Base-by-base conservation (phyloP, 2,113 vertebrate species). In the Lutjanus erythropterus region DNA sequence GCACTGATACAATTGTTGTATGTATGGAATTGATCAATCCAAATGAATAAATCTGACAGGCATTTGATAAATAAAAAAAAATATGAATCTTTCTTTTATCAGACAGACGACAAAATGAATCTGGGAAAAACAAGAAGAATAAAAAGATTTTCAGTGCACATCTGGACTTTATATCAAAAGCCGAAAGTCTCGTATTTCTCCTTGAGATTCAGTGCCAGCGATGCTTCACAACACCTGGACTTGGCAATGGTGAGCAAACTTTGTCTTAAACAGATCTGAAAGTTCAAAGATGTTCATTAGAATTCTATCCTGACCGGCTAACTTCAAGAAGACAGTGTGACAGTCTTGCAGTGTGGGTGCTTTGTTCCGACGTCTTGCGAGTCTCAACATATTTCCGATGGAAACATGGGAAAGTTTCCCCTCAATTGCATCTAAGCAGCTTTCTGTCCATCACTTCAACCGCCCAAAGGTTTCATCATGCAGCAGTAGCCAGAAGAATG, bases 391-490 rank as follows among this genome's bases (percentile, higher is more conserved):
- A 90, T 89, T 89, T 84, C 53, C 23, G 46, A 66, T 46, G 49
- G 62, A 89, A 86, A 74, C 47, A 64, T 21, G 41, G 66, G 50
- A 83, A 83, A 78, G 58, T 87, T 90, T 91, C 83, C 78, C 86
- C 82, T 90, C 85, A 75, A 68, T 82, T 87, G 81, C 71, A 59
- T 87, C 75, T 61, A 78, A 90, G 89, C 87, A 76, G 84, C 79
- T 88, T 88, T 78, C 82, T 91, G 88, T 91, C 84, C 83, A 83
- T 91, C 85, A 91, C 42, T 50, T 67, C 37, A 79, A 53, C 70
- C 42, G 66, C 75, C 70, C 68, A 53, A 65, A 52, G 66, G 71
- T 88, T 88, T 87, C 83, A 75, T 90, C 82, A 55, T 60, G 73
- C 42, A 39, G 66, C 35, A 29, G 70, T 50, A 62, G 59, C 75